Base-by-base conservation (phyloP, 2,888 invertebrate genomes). In the Alloscopus bannaensis region DNA sequence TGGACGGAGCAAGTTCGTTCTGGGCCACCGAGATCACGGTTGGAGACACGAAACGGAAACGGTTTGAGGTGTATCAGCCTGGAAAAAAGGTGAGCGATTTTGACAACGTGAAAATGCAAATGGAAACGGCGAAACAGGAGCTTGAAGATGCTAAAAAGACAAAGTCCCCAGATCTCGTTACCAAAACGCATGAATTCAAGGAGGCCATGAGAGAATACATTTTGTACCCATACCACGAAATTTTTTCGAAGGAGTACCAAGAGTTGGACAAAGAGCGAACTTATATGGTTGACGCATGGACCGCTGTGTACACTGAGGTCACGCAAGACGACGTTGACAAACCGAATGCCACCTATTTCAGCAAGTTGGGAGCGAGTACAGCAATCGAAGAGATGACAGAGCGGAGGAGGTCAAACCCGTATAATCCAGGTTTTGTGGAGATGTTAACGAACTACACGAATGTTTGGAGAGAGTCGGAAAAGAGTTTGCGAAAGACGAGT, bases 101-200 rank as follows among this genome's bases (percentile, higher is more conserved):
- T 18, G 36, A 55, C n/a, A 47, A n/a, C 13, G 80, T 70, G 1
- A 42, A 66, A 0, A 69, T 22, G 8, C 13, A 59, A 11, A 26
- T 52, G n/a, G 81, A 77, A n/a, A 59, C 31, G 6, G 26, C 57
- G 3, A 55, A 40, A 16, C 8, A 42, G 8, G 24, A 55, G 31
- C 1, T 62, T 1, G 36, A 29, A n/a, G n/a, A n/a, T n/a, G n/a
- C n/a, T n/a, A n/a, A n/a, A n/a, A n/a, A n/a, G n/a, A n/a, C n/a
- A n/a, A n/a, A n/a, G n/a, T n/a, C n/a, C n/a, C n/a, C n/a, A n/a
- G n/a, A n/a, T n/a, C n/a, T n/a, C n/a, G n/a, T n/a, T n/a, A n/a
- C n/a, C n/a, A n/a, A n/a, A n/a, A n/a, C n/a, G n/a, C n/a, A n/a
- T n/a, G n/a, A n/a, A n/a, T n/a, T n/a, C n/a, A n/a, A n/a, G n/a